phyloP scores from a whole-genome alignment of 2,888 invertebrate species.

The Rhorus exstirpatorius region DNA sequence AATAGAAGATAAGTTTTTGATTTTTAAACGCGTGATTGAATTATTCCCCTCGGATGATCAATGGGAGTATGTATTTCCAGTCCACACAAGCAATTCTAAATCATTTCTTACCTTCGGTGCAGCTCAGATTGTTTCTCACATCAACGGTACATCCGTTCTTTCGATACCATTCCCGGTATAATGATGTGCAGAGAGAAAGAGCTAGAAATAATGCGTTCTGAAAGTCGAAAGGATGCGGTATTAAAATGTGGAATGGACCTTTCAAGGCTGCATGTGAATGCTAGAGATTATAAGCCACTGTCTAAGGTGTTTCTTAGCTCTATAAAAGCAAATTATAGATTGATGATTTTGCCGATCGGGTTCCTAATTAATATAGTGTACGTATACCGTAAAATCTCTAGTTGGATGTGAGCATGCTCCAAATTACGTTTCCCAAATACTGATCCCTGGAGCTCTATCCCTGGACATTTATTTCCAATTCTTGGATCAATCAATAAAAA shows the following conservation, averaged over 20 bases:
- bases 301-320: slow-evolving; percentile 53
- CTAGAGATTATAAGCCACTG: slow-evolving; percentile 57
- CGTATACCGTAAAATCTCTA: not conserved
- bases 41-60: too few relatives aligned
- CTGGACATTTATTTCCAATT: too few relatives aligned
- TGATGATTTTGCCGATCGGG: slow-evolving; percentile 31
- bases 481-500: too few relatives aligned
- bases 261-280: slow-evolving; percentile 78
- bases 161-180: not conserved
- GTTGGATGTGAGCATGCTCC: too few relatives aligned
- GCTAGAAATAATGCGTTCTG: slow-evolving; percentile 63
- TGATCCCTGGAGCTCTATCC: too few relatives aligned
- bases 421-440: too few relatives aligned
- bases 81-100: too few relatives aligned
- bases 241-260: slow-evolving; percentile 79
- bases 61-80: too few relatives aligned
- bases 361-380: slow-evolving; percentile 8
- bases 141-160: too few relatives aligned
- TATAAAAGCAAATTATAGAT: slow-evolving; percentile 34
- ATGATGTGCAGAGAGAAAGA: slow-evolving; percentile 31
- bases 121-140: not conserved
- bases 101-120: not conserved
- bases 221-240: slow-evolving; percentile 71
- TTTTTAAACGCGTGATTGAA: too few relatives aligned
- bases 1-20: too few relatives aligned